Percentiles rank a stretch among this genome's conserved stretches.
phyloP scores from a whole-genome alignment of 2,113 vertebrate genomes.

The Nibea albiflora region DNA sequence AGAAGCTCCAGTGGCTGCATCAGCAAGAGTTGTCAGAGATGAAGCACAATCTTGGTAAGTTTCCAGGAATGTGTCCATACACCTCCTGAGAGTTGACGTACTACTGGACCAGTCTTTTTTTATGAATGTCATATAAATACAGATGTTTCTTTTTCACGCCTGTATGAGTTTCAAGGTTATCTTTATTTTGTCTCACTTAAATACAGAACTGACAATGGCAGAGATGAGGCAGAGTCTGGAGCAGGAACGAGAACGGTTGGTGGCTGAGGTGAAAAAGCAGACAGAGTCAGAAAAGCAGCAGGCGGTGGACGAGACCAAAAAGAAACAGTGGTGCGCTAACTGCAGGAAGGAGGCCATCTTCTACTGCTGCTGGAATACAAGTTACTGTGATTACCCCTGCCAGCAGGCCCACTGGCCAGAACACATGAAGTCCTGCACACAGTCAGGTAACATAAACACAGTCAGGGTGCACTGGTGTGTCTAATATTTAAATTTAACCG shows the following conservation, averaged over 20 bases:
- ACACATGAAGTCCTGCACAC: constrained; percentile 99
- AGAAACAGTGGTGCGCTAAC: constrained; percentile 98
- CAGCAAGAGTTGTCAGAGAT: constrained; percentile 97
- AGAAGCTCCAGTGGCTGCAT: constrained; percentile 97
- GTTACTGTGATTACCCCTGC: constrained; percentile 98
- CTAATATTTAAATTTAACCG: background rate
- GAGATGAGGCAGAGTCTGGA: constrained; percentile 99
- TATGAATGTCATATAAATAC: background rate
- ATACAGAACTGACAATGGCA: constrained; percentile 95
- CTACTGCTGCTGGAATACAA: constrained; percentile 99
- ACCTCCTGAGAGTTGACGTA: background rate
- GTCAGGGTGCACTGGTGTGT: background rate
- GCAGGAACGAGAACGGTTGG: constrained; percentile 93
- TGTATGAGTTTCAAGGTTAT: background rate
- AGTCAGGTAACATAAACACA: constrained; percentile 89
- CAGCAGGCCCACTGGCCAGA: constrained; percentile 99
- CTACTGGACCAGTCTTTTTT: background rate
- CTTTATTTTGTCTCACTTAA: background rate
- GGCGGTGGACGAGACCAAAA: constrained; percentile 97
- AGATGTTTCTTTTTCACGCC: background rate
- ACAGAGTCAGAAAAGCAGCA: constrained; percentile 95
- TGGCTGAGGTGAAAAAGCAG: constrained; percentile 96
- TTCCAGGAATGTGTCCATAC: background rate
- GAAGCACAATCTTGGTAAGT: constrained; percentile 96
- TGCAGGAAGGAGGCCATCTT: constrained; percentile 99